Evolutionary conservation across 2,888 invertebrate species (phyloP), one percentile per base, ranked within the genome.

Genomic region (Hemaris fuciformis): DNA sequence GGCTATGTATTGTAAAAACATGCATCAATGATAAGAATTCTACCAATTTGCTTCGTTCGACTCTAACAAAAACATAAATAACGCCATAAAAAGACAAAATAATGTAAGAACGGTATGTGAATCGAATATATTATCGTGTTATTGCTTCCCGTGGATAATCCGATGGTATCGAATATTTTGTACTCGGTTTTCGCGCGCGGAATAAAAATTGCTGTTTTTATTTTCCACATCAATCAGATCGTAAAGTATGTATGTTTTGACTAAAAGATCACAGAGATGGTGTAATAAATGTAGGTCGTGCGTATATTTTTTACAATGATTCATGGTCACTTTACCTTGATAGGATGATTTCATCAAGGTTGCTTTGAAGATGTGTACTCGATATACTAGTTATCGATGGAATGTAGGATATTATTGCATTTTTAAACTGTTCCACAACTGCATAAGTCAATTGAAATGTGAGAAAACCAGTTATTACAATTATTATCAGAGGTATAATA

Each of bases 291-390:
- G 68, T 70, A 64, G 67, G 68, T 75, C 76, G 76, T 82, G 75
- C 72, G 70, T 75, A 68, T 71, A 70, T 72, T 80, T 84, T 84
- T 80, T 78, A 77, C 67, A 68, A 65, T 81, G 81, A 84, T 81
- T 85, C 83, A 85, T 69, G 76, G 74, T 64, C 72, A 70, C 72
- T 70, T 76, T 74, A 79, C 80, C 80, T 81, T 81, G 77, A 81
- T 81, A 71, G 66, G 76, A 77, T 79, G 75, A 77, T 75, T 75
- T 69, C 62, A 65, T 69, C 77, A 84, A 86, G 85, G 88, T 81
- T 73, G 63, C 45, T 56, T 65, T 57, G 66, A 69, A 71, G 73
- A 76, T 66, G 67, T 65, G 66, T 74, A 67, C 61, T 69, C 66
- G 67, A 62, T 68, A 64, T 34, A 18, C 38, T 60, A 66, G 60